Conservation (phyloP, 2,888 invertebrate species). For the Eristalinus sepulchralis region DNA sequence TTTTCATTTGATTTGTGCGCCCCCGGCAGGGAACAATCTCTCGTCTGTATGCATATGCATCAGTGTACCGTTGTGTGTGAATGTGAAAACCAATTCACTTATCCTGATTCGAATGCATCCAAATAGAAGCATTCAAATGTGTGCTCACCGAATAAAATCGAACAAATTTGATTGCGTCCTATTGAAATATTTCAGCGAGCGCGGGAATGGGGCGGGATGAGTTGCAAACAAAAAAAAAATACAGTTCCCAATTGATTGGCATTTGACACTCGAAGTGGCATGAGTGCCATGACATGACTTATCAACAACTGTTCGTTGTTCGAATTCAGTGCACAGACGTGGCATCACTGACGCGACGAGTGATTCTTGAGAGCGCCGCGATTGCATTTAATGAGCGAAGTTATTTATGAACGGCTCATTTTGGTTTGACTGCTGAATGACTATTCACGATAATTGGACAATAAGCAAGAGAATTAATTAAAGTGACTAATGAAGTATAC, state of each 20-base stretch:
- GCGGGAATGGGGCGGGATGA: not conserved
- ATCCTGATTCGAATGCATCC: not conserved
- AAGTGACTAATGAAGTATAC: not conserved
- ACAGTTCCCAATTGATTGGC: not conserved
- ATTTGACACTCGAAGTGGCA: not conserved
- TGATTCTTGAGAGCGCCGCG: not conserved
- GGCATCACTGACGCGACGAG: not conserved
- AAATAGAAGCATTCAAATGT: not conserved
- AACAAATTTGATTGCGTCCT: slow-evolving; percentile 6
- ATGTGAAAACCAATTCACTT: slow-evolving; percentile 2
- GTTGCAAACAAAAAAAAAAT: not conserved
- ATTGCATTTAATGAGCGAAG: not conserved
- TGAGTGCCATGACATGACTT: not conserved
- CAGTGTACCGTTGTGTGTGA: not conserved
- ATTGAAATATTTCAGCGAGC: not conserved
- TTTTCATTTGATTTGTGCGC: not conserved
- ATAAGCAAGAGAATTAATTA: not conserved
- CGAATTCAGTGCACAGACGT: not conserved
- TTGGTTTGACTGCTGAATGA: not conserved
- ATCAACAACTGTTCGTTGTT: not conserved
- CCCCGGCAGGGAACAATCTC: not conserved
- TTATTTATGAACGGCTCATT: not conserved
- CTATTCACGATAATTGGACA: not conserved
- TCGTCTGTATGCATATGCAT: not conserved
- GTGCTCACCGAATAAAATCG: not conserved